Evolutionary conservation across 2,888 invertebrate species (phyloP).

Genomic region (Chromoteleia sp.): DNA sequence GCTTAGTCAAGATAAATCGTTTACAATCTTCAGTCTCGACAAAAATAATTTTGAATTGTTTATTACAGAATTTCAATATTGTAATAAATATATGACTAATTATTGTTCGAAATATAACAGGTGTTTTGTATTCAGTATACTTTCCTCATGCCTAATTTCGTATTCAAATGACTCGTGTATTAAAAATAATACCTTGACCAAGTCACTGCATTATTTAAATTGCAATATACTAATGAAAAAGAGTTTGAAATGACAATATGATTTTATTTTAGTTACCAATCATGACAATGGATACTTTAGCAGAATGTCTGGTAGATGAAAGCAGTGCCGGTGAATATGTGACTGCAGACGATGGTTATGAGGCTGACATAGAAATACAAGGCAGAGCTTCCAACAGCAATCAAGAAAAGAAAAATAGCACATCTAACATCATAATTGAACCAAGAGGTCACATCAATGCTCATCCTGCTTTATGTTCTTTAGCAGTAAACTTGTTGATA

Average conservation of each 20-base stretch:
- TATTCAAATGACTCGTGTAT: slow-evolving; percentile 21
- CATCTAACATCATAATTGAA: slow-evolving; percentile 78
- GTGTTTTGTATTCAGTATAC: slow-evolving; percentile 28
- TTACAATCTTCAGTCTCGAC: neutral
- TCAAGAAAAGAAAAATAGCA: slow-evolving; percentile 70
- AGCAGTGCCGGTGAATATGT: slow-evolving; percentile 83
- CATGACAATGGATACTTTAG: slow-evolving; percentile 79
- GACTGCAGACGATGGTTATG: slow-evolving; percentile 88
- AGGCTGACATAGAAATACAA: slow-evolving; percentile 87
- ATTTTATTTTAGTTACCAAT: slow-evolving; percentile 77
- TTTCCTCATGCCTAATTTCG: slow-evolving; percentile 20
- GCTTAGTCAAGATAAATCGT: neutral
- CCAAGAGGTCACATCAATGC: slow-evolving; percentile 85
- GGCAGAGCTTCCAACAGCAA: slow-evolving; percentile 76
- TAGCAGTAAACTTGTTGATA: slow-evolving; percentile 87
- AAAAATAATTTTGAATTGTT: neutral
- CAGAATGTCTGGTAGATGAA: slow-evolving; percentile 80
- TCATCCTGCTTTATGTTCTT: slow-evolving; percentile 87
- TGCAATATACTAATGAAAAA: neutral
- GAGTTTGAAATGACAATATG: neutral
- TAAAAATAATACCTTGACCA: neutral
- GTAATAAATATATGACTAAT: neutral
- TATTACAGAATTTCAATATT: neutral
- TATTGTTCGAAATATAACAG: slow-evolving; percentile 7
- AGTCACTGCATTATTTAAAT: neutral